Conservation (phyloP, 2,888 invertebrate genomes). For the Dusona sp. region DNA sequence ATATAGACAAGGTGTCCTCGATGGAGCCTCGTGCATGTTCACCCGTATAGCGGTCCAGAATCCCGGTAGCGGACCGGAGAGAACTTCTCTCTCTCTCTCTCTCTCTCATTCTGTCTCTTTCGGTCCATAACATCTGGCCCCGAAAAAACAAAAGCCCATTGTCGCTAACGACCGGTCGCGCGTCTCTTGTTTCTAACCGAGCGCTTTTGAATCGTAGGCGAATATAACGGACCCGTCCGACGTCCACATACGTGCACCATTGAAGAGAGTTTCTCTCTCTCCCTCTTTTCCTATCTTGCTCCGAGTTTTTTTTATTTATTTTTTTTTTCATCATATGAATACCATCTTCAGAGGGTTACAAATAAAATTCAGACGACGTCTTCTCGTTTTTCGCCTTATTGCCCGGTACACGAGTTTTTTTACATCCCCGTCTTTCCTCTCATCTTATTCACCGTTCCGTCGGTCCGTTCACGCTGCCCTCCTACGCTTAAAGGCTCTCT, state of each 20-base stretch:
- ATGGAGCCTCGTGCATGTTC: slow-evolving; percentile 39
- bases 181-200: slow-evolving; percentile 85
- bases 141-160: slow-evolving; percentile 85
- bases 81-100: slow-evolving; percentile 64
- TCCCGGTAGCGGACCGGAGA: slow-evolving; percentile 51
- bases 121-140: slow-evolving; percentile 83
- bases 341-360: slow-evolving; percentile 61
- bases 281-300: slow-evolving; percentile 40
- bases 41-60: slow-evolving; percentile 44
- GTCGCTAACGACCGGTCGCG: slow-evolving; percentile 84
- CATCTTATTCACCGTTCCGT: slow-evolving; percentile 45
- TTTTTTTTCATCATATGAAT: slow-evolving; percentile 42
- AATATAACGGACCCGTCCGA: slow-evolving; percentile 82
- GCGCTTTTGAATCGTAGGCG: slow-evolving; percentile 85
- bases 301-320: slow-evolving; percentile 30
- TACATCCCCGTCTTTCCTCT: slow-evolving; percentile 53
- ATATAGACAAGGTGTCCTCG: slow-evolving; percentile 28
- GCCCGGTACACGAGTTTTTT: slow-evolving; percentile 58
- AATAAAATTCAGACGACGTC: slow-evolving; percentile 62
- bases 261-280: slow-evolving; percentile 54
- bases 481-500: slow-evolving; percentile 47
- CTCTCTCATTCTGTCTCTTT: slow-evolving; percentile 52
- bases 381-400: slow-evolving; percentile 63
- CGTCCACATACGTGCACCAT: slow-evolving; percentile 71
- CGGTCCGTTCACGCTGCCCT: slow-evolving; percentile 41